A percentile compares a stretch with the other conserved stretches of the same genome.
phyloP scores from a whole-genome alignment of 2,797 vertebrate genomes.

The Xyrichtys novacula region DNA sequence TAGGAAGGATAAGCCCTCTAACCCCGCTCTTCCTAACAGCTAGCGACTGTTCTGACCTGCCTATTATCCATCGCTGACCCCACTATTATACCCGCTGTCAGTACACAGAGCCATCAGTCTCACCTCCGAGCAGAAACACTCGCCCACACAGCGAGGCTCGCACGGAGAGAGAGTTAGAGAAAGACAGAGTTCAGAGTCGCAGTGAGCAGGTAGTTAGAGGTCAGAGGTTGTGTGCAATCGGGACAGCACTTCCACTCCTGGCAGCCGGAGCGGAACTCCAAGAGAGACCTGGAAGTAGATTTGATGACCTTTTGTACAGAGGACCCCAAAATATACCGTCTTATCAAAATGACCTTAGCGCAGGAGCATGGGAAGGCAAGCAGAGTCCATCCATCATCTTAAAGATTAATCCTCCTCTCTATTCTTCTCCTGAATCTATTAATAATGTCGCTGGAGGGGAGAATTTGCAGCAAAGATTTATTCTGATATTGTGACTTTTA shows the following conservation, averaged over 20 bases:
- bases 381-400: conserved; percentile 84
- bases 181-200: conserved; percentile 64
- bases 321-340: conserved; percentile 83
- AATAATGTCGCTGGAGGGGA: conserved; percentile 80
- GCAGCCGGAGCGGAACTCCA: conserved; percentile 76
- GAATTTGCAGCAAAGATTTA: conserved; percentile 82
- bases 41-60: conserved; percentile 66
- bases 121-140: conserved; percentile 38
- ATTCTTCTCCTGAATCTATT: conserved; percentile 85
- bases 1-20: conserved; percentile 69
- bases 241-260: conserved; percentile 79
- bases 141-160: conserved; percentile 48
- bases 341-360: conserved; percentile 86
- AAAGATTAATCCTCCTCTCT: conserved; percentile 84
- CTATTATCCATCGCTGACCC: conserved; percentile 75
- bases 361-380: conserved; percentile 84
- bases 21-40: conserved; percentile 73
- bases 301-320: conserved; percentile 81
- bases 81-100: conserved; percentile 65
- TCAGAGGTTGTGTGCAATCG: conserved; percentile 77
- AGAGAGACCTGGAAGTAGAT: conserved; percentile 83
- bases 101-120: conserved; percentile 58
- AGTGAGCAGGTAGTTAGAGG: conserved; percentile 74
- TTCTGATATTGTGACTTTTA: conserved; percentile 85
- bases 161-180: conserved; percentile 32